Base-by-base conservation (phyloP, 1,140 invertebrate genomes). In the Euura saliciscinereae region DNA sequence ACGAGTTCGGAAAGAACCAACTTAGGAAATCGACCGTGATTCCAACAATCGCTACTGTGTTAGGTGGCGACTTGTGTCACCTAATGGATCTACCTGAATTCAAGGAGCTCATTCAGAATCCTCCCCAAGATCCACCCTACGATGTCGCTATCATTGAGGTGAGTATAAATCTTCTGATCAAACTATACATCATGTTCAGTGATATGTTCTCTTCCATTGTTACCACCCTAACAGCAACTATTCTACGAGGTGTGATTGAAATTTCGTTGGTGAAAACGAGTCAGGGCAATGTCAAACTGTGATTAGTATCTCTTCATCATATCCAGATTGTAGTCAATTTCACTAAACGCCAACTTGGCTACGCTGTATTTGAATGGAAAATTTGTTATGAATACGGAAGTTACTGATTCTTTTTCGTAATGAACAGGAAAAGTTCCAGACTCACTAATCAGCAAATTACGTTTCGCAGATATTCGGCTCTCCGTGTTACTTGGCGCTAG, bases 321-420 rank as follows among this genome's bases (percentile, higher is more conserved):
- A 28, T 28, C 28, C 28, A 28, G 28, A 28, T 28, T 28, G 28
- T 28, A 28, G 1, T 28, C 28, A 28, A 28, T 28, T 28, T 28
- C 28, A 28, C 28, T 28, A 28, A 28, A 28, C 28, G 28, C 28
- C 28, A 91, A 90, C 77, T 86, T 89, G 72, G 83, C 81, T 43
- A 82, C 90, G 45, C 78, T 90, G 75, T 84, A 89, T 68, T 88
- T 87, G 51, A 82, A 84, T 65, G 81, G 87, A 28, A 82, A 90
- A 8, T 77, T 87, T 45, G 78, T 87, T 73, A 83, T 90, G 76
- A 28, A 79, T 89, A 74, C 85, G 83, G 71, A 79, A 87, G 59
- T 85, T 85, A 4, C 92, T 90, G 71, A 91, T 92, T 77, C 66
- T 91, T 3, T 76, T 92, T 3, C 79, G 92, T 6, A 83, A 88